Base-by-base conservation (phyloP, 2,797 vertebrate genomes). In the Enoplosus armatus region DNA sequence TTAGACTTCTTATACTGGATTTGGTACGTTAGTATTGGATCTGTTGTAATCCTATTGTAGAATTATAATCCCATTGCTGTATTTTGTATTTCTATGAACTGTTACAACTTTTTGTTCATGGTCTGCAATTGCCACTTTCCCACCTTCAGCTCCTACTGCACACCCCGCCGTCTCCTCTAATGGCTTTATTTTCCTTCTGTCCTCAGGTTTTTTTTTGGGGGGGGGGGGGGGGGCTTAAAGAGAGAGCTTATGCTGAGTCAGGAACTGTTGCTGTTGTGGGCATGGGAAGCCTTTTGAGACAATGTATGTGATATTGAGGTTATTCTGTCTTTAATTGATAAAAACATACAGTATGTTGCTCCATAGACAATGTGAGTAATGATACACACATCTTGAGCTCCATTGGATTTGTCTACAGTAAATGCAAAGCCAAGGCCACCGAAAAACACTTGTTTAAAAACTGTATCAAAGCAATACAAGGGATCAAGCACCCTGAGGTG, bases 11-110 rank as follows among this genome's bases (percentile, higher is more conserved):
- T 83, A 43, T 5, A 43, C 24, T 63, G 27, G 47, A 79, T 79
- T 86, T 77, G 15, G 41, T 61, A 67, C 54, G 68, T 75, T 85
- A 75, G 22, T 60, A 54, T 48, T 70, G n/a, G 56, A 81, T 80
- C 72, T 6, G 4, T 65, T 59, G 59, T 70, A 81, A 85, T 84
- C 68, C 79, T 77, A 37, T 69, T 85, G 50, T 66, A 75, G 14
- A 79, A 66, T 72, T 80, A 51, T 73, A 84, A 87, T 86, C 75
- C 79, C 29, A 75, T 75, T 79, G 47, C 65, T 35, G 51, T 45
- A 77, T 53, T 77, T 64, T 71, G 33, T 59, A 75, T 80, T 84
- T 80, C 56, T 62, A 50, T 26, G 2, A 58, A 63, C 33, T 78
- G 65, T 54, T 70, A 61, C 65, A 83, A 76, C 35, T 80, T 78